phyloP scores from a whole-genome alignment of 2,113 vertebrate species.

The Muntiacus reevesi region DNA sequence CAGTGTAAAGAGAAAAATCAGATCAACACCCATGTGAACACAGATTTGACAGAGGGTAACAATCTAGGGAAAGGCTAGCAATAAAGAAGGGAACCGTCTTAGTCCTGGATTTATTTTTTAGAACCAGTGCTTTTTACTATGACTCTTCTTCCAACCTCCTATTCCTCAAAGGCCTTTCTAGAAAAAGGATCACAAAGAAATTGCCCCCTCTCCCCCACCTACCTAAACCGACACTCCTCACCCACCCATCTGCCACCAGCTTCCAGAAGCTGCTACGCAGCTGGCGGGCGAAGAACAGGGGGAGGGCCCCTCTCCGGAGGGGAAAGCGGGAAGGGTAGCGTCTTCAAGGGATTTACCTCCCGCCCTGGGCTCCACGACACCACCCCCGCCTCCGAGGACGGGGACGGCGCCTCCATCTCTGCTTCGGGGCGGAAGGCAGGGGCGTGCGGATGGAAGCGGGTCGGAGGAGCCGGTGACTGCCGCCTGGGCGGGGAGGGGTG shows the following conservation, averaged over 20 bases:
- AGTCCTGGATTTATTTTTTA: not conserved
- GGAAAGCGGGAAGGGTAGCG: not conserved
- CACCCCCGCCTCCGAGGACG: not conserved
- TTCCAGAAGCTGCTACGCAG: not conserved
- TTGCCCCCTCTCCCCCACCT: not conserved
- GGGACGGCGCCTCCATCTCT: conserved; percentile 57
- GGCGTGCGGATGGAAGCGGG: not conserved
- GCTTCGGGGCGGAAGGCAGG: conserved; percentile 53
- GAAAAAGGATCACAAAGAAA: not conserved
- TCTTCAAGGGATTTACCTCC: conserved; percentile 33
- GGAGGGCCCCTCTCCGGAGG: not conserved
- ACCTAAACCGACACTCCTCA: not conserved
- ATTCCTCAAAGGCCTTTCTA: conserved; percentile 24
- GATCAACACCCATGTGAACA: not conserved
- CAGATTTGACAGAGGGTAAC: conserved; percentile 18
- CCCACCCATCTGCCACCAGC: not conserved
- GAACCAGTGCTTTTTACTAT: not conserved
- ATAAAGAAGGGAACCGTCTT: not conserved
- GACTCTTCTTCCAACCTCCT: not conserved
- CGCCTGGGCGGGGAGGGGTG: not conserved
- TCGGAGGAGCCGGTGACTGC: not conserved
- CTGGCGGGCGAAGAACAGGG: not conserved
- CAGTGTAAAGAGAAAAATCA: not conserved
- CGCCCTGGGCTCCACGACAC: conserved; percentile 20
- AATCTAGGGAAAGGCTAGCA: not conserved